Conservation (phyloP, 2,797 vertebrate species). For the Pempheris klunzingeri region DNA sequence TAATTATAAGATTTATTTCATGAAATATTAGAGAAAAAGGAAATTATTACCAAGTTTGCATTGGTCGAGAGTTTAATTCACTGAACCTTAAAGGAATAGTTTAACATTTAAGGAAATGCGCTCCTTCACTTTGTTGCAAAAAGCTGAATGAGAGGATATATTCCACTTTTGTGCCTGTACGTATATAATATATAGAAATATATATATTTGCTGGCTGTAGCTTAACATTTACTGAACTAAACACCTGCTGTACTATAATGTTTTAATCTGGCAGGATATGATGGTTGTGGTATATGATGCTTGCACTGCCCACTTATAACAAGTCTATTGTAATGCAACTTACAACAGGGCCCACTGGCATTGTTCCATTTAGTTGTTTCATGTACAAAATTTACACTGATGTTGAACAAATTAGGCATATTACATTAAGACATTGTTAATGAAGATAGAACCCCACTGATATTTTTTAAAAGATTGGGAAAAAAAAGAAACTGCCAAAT, state of each 20-base stretch:
- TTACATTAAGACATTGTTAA: conserved; percentile 19
- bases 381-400: conserved; percentile 8
- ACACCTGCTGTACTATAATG: no score
- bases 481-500: conserved; percentile 38
- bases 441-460: conserved; percentile 6
- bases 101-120: neutral
- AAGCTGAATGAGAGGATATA: neutral
- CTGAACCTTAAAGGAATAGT: neutral
- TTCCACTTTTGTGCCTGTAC: neutral
- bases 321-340: neutral
- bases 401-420: conserved; percentile 7
- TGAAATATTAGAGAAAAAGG: neutral
- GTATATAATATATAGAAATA: neutral
- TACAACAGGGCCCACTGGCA: neutral
- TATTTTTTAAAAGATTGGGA: conserved; percentile 28
- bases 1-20: neutral
- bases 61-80: no score
- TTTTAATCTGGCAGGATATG: neutral
- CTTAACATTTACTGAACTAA: no score
- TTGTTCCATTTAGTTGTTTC: conserved; percentile 2
- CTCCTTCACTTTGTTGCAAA: neutral
- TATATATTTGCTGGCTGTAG: no score
- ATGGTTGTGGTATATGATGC: neutral
- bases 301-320: neutral
- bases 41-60: neutral